Percentiles rank a stretch among this genome's conserved stretches.
These are phyloP conservation scores for Heliconius himera DNA, from an alignment of 1,140 invertebrate species.

Conservation along the genomic window DNA sequence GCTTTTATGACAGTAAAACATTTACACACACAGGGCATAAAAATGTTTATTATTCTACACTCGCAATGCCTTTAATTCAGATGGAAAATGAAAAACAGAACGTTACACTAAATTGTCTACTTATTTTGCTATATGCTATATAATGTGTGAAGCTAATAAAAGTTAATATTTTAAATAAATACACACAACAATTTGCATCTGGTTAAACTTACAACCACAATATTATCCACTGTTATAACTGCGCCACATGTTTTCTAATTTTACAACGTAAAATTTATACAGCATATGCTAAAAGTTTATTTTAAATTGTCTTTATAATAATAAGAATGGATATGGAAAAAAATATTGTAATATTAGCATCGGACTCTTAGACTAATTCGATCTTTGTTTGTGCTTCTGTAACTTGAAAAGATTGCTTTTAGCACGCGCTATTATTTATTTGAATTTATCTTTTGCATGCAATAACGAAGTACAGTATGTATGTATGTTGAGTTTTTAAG, in stretches of 20 bases:
- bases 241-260: too few relatives aligned
- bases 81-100: not conserved
- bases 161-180: too few relatives aligned
- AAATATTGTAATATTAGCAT: not conserved
- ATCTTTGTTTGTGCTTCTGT: slow-evolving; percentile 57
- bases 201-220: too few relatives aligned
- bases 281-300: not conserved
- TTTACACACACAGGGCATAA: not conserved
- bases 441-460: slow-evolving; percentile 18
- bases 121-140: not conserved
- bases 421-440: slow-evolving; percentile 45
- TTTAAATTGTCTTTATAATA: not conserved
- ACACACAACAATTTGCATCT: too few relatives aligned
- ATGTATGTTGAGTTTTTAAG: not conserved
- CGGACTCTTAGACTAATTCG: slow-evolving; percentile 42
- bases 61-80: not conserved
- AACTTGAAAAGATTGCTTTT: slow-evolving; percentile 57
- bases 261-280: not conserved
- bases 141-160: not conserved
- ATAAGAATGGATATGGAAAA: not conserved
- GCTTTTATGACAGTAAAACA: not conserved
- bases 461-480: not conserved
- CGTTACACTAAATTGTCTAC: not conserved
- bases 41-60: not conserved
- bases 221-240: too few relatives aligned